Base-by-base conservation (phyloP, 2,113 vertebrate species). In the Henicopernis longicauda region DNA sequence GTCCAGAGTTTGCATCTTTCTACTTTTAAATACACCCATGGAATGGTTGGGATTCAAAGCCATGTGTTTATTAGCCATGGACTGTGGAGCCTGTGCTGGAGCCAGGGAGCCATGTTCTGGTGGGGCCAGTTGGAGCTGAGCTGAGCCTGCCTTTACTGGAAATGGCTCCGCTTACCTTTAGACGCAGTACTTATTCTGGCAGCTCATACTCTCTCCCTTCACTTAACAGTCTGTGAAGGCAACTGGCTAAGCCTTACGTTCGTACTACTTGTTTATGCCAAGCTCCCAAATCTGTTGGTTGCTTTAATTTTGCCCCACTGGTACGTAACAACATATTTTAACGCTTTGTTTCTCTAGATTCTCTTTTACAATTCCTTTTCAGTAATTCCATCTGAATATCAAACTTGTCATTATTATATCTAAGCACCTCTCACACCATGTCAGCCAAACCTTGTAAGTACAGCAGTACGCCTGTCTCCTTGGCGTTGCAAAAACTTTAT, bases 241-340 rank as follows among this genome's bases (percentile, higher is more conserved):
- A 79, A 38, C 7, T 74, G n/a, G 4, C 8, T 57, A 69, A 45
- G 1, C 7, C 3, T 55, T 66, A 5, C 7, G 9, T 82, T 78
- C 44, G 11, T 20, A 6, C 26, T 58, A 26, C 19, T 71, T 23
- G 4, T 29, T 67, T n/a, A 77, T 69, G 17, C 25, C 0, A 0
- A 61, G 8, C 34, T 91, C 36, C 50, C 36, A 70, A 45, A 65
- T n/a, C 20, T 1, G 4, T 4, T 17, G 16, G 59, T 32, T 57
- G 40, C 3, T 72, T 78, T 62, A 21, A 57, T 65, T 89, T 71
- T 31, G 7, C 10, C 18, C 12, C 44, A 10, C 5, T 40, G 5
- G 13, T 59, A 44, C 18, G 1, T 31, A 52, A 8, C 11, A 81
- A n/a, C 5, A 7, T 57, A 70, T 57, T 69, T 34, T 17, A 71